Conservation (phyloP, 1,140 invertebrate species). For the Leptinotarsa lineolata region DNA sequence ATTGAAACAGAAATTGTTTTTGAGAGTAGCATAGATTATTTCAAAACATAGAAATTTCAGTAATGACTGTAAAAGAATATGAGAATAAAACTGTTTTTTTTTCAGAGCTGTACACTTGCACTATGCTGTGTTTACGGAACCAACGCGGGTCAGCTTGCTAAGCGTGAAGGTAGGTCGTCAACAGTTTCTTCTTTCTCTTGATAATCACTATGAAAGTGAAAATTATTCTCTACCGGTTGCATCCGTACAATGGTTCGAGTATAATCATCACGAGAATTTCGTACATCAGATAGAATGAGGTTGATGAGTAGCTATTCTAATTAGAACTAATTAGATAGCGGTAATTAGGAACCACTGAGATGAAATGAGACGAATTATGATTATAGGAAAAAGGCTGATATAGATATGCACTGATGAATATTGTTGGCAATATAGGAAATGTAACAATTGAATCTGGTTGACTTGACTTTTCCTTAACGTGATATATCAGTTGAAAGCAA, state of each 20-base stretch:
- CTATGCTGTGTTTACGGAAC: constrained; percentile 41
- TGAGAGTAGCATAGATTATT: too few species aligned
- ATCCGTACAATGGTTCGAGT: neutral
- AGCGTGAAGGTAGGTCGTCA: constrained; percentile 48
- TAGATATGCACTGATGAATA: too few species aligned
- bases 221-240: neutral
- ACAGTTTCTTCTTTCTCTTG: neutral
- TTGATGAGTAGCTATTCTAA: neutral
- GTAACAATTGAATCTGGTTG: too few species aligned
- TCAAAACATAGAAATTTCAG: too few species aligned
- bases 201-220: constrained; percentile 8
- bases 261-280: neutral
- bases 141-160: constrained; percentile 41
- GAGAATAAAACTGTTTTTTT: constrained; percentile 9
- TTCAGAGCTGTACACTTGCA: constrained; percentile 44
- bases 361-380: neutral
- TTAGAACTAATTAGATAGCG: neutral
- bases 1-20: too few species aligned
- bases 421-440: too few species aligned
- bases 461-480: too few species aligned
- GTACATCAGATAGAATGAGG: neutral
- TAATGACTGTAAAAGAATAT: too few species aligned
- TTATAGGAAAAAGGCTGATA: neutral
- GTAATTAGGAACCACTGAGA: constrained; percentile 1
- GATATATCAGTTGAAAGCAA: too few species aligned